phyloP scores from a whole-genome alignment of 1,140 invertebrate species.

The Octopus bimaculoides region DNA sequence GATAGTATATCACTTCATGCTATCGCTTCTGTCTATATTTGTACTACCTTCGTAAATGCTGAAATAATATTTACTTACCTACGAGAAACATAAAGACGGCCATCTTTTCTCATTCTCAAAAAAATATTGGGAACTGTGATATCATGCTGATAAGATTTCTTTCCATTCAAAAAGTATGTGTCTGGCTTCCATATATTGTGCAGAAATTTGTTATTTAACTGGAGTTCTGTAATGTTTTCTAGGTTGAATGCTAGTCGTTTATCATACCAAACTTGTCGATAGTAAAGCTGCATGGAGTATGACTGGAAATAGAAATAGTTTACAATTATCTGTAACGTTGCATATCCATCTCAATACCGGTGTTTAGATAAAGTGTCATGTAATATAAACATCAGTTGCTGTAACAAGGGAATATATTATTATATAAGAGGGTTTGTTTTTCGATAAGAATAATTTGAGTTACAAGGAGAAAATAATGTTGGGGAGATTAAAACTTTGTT shows the following conservation, averaged over 20 bases:
- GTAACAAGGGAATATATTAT: not conserved
- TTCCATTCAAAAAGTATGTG: slow-evolving; percentile 92
- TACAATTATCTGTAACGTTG: too few species aligned
- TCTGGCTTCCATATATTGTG: slow-evolving; percentile 89
- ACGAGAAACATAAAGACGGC: slow-evolving; percentile 91
- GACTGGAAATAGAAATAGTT: slow-evolving; percentile 63
- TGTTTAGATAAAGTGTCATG: not conserved
- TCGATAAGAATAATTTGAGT: too few species aligned
- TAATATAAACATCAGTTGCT: not conserved
- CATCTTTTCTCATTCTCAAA: slow-evolving; percentile 76
- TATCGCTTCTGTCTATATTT: too few species aligned
- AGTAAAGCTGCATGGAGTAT: slow-evolving; percentile 97
- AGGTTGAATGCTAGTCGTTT: slow-evolving; percentile 54
- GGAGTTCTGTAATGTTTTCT: slow-evolving; percentile 47
- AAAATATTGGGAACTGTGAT: slow-evolving; percentile 94
- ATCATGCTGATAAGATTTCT: slow-evolving; percentile 89
- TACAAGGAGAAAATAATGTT: too few species aligned
- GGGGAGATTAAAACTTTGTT: too few species aligned
- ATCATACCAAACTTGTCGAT: slow-evolving; percentile 71
- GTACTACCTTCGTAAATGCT: too few species aligned
- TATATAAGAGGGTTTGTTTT: not conserved
- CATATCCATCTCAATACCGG: not conserved
- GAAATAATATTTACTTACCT: slow-evolving; percentile 63
- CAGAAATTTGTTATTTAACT: slow-evolving; percentile 54
- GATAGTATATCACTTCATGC: too few species aligned